Base-by-base conservation (phyloP, 2,888 invertebrate species). In the Papilio protenor region DNA sequence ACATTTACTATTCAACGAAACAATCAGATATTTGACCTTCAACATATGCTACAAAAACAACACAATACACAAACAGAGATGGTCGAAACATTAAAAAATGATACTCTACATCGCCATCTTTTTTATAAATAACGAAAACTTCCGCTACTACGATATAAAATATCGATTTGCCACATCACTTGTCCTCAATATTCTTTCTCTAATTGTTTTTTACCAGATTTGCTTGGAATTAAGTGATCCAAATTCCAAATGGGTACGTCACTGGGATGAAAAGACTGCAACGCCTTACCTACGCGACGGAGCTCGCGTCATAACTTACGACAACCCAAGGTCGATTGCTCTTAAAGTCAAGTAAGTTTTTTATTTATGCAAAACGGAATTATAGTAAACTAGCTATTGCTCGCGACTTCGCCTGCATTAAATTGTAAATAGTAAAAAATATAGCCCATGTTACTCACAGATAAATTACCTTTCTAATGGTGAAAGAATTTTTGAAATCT, bases 261-360 rank as follows among this genome's bases (percentile, higher is more conserved):
- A 95, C 79, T 98, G 97, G 97, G 97, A 98, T 86, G 94, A 95
- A 0, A 91, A 93, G 75, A 95, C 95, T 0, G 85, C 89, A 2
- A 95, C 96, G 0, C 94, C 95, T 1, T 97, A 96, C 73, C 95
- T 96, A 5, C 88, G 95, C 0, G 95, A 95, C 55, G 96, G 95
- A 0, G 95, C 96, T 5, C 88, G 95, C 80, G 96, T 98, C 74
- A 96, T 98, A 12, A 93, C 96, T 0, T 98, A 96, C 84, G 98
- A 98, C 83, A 96, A 97, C 84, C 94, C 96, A 0, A 94, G 95
- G 21, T 97, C 97, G 18, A 96, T 98, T 72, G 95, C 95, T 45
- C 95, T 96, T 64, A 98, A 98, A 95, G 96, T 98, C 81, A 92
- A 91, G 92, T 93, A 79, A 89, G 91, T 77, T 14, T 59, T 59